Base-by-base conservation (phyloP, 2,888 invertebrate genomes). In the Germaria angustata region DNA sequence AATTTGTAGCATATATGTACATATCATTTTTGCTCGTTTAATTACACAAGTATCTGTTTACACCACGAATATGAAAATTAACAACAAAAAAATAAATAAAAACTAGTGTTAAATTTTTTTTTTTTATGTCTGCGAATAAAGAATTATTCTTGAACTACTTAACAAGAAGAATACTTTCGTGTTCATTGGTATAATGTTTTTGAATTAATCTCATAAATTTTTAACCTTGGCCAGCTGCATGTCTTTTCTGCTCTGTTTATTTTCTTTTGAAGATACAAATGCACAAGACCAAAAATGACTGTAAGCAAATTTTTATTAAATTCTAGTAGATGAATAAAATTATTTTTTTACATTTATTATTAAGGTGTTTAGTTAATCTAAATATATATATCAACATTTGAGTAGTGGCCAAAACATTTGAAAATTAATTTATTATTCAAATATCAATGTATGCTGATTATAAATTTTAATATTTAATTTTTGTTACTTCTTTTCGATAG, bases 221-320 rank as follows among this genome's bases (percentile, higher is more conserved):
- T 77, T 71, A 72, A 72, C 81, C 76, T 81, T 76, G 81, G 71
- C 46, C 71, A 72, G 71, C 59, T 72, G 77, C 41, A 66, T 71
- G 66, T 81, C 72, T 77, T 73, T 71, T 71, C 71, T 66, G 81
- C 81, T 81, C 81, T 77, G 77, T 71, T 81, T 81, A 77, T 44
- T 72, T 73, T 57, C 65, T 49, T 51, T 49, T 39, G 11, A 68
- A 61, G 13, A 44, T 22, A 51, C 11, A 76, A 17, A 28, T 39
- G 6, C 13, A 13, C 34, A 57, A 61, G n/a, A 72, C 4, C 17
- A 28, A 34, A 24, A 44, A 39, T 34, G 1, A 6, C 9, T 71
- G 2, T 49, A 36, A 68, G 20, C 5, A 66, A 49, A 28, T 22
- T 57, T 57, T 57, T 34, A 57, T 63, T 22, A 41, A 68, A 68